Evolutionary conservation across 1,140 invertebrate species (phyloP).

Genomic region (Aradophagus sp.): DNA sequence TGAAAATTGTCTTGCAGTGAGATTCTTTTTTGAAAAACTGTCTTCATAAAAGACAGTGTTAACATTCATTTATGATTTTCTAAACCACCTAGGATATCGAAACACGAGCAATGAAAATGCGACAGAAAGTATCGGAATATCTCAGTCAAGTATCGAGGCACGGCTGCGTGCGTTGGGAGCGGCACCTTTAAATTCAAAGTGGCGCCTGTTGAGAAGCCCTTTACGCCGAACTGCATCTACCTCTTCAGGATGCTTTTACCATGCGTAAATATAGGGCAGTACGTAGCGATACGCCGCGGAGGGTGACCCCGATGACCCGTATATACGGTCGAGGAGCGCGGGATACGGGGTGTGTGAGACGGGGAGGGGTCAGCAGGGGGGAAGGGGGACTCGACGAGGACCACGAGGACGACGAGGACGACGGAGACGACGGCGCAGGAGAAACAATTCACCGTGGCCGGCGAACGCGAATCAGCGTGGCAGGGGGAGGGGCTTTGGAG

Average conservation of each 20-base stretch:
- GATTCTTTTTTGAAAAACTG: too few relatives aligned
- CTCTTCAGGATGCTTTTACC: conserved; percentile 54
- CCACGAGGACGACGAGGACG: conserved; percentile 31
- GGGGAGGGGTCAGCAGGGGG: conserved; percentile 25
- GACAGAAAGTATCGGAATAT: too few relatives aligned
- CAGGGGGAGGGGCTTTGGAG: conserved; percentile 34
- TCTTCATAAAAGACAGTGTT: too few relatives aligned
- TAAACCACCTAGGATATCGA: too few relatives aligned
- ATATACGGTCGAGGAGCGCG: too few relatives aligned
- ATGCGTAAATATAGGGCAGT: conserved; percentile 63
- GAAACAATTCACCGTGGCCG: conserved; percentile 63
- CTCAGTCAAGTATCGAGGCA: too few relatives aligned
- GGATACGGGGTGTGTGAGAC: background rate
- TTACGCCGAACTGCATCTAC: conserved; percentile 41
- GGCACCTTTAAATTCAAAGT: conserved; percentile 38
- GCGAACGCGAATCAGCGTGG: conserved; percentile 34
- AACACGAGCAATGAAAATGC: too few relatives aligned
- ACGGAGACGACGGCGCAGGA: conserved; percentile 57
- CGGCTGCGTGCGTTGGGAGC: conserved; percentile 23
- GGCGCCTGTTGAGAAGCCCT: conserved; percentile 54
- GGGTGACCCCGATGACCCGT: conserved; percentile 57
- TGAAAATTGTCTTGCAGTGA: too few relatives aligned
- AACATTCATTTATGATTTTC: too few relatives aligned
- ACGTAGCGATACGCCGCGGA: conserved; percentile 54
- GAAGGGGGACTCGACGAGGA: conserved; percentile 50